A percentile compares a stretch with the other conserved stretches of the same genome.
These are phyloP conservation scores for Hypena proboscidalis DNA, from an alignment of 2,888 invertebrate genomes.

Conservation along the genomic window DNA sequence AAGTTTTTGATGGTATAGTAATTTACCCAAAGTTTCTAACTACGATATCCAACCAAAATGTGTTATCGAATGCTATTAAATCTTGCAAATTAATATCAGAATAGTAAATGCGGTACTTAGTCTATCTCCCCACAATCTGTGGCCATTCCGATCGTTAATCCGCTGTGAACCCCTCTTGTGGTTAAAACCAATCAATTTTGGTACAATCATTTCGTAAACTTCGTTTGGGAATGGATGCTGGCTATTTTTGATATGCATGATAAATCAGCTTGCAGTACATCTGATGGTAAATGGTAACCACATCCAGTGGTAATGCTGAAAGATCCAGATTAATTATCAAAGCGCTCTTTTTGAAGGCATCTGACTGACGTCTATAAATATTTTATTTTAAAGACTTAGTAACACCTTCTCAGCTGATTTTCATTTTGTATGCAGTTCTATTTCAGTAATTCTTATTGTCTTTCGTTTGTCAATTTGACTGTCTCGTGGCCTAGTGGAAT, in stretches of 20 bases:
- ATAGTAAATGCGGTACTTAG: conserved; percentile 55
- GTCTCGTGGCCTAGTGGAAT: no score
- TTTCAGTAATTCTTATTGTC: no score
- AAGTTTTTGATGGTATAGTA: neutral
- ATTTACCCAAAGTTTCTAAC: neutral
- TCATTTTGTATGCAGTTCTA: no score
- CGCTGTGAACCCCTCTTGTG: conserved; percentile 48
- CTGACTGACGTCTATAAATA: no score
- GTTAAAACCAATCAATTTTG: conserved; percentile 44
- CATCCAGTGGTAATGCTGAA: no score
- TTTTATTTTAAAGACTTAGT: no score
- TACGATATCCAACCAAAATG: conserved; percentile 1
- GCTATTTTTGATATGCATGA: neutral
- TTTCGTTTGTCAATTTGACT: no score
- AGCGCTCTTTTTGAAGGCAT: no score
- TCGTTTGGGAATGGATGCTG: conserved; percentile 1
- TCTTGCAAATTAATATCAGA: conserved; percentile 51
- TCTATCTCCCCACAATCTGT: conserved; percentile 61
- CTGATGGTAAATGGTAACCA: no score
- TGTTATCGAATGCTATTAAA: conserved; percentile 33
- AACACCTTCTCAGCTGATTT: conserved; percentile 3
- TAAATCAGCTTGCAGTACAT: no score
- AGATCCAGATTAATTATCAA: no score
- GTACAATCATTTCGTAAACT: conserved; percentile 2
- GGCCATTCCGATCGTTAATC: conserved; percentile 54